These are phyloP conservation scores for Saccostrea cuccullata DNA, from an alignment of 1,140 invertebrate genomes.

Conservation along the genomic window DNA sequence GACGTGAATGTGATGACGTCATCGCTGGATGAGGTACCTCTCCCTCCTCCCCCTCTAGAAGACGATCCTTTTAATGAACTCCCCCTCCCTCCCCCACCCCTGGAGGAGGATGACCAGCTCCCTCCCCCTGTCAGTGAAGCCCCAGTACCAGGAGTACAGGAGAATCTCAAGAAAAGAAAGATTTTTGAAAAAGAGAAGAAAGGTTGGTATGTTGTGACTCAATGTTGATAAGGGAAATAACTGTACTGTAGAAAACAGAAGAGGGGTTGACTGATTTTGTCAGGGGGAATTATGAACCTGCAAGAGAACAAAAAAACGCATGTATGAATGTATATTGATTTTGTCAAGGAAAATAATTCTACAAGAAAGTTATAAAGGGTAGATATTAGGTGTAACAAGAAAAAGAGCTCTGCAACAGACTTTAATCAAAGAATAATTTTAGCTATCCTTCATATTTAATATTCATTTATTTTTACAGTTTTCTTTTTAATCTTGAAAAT, in stretches of 20 bases:
- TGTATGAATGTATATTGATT: not conserved
- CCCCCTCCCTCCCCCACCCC: constrained; percentile 40
- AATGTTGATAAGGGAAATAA: not conserved
- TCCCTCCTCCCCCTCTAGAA: constrained; percentile 44
- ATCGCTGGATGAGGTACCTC: constrained; percentile 46
- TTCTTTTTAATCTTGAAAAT: too few relatives aligned
- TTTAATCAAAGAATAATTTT: too few relatives aligned
- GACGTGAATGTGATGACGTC: constrained; percentile 11
- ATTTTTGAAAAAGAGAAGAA: constrained; percentile 31
- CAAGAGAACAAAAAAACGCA: not conserved
- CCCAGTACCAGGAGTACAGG: not conserved
- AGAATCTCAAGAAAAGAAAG: not conserved
- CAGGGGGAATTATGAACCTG: not conserved
- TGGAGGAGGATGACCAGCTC: not conserved
- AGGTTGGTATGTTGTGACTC: not conserved
- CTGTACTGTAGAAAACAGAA: not conserved
- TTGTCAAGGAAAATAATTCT: not conserved
- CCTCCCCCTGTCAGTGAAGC: not conserved
- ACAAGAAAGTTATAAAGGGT: not conserved
- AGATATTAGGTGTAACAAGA: too few relatives aligned
- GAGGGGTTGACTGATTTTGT: not conserved
- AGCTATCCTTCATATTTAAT: too few relatives aligned
- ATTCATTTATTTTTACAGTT: too few relatives aligned
- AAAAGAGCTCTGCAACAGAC: too few relatives aligned
- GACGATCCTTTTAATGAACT: constrained; percentile 32